These are phyloP conservation scores for Oncopeltus fasciatus DNA, from an alignment of 1,140 invertebrate genomes.

Conservation along the genomic window DNA sequence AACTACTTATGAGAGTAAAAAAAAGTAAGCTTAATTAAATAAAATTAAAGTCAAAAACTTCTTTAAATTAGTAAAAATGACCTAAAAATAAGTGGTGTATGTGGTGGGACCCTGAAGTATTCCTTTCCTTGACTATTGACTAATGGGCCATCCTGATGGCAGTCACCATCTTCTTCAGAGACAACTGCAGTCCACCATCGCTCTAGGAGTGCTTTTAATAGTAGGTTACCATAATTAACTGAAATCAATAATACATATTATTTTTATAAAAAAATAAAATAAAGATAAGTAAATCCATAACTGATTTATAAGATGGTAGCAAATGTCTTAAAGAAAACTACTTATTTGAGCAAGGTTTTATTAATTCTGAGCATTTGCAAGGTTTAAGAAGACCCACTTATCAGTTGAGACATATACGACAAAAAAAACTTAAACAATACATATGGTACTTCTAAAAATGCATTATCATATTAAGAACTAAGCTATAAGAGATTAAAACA, in stretches of 20 bases:
- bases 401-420: no score
- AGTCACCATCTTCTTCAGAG: conserved; percentile 39
- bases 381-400: no score
- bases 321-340: no score
- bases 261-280: not conserved
- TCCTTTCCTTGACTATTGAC: conserved; percentile 42
- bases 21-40: no score
- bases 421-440: no score
- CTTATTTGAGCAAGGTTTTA: no score
- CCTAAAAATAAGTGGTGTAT: conserved; percentile 95
- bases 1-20: no score
- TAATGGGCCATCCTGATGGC: conserved; percentile 27
- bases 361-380: no score
- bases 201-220: conserved; percentile 88
- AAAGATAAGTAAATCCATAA: not conserved
- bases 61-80: conserved; percentile 31
- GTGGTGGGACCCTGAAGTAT: conserved; percentile 83
- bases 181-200: conserved; percentile 70
- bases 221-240: conserved; percentile 91
- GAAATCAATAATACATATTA: conserved; percentile 25
- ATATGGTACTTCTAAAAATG: no score
- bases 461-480: no score
- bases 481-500: no score
- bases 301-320: not conserved
- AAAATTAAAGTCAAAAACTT: no score